Conservation (phyloP, 2,888 invertebrate genomes). For the Tipula vernalis region DNA sequence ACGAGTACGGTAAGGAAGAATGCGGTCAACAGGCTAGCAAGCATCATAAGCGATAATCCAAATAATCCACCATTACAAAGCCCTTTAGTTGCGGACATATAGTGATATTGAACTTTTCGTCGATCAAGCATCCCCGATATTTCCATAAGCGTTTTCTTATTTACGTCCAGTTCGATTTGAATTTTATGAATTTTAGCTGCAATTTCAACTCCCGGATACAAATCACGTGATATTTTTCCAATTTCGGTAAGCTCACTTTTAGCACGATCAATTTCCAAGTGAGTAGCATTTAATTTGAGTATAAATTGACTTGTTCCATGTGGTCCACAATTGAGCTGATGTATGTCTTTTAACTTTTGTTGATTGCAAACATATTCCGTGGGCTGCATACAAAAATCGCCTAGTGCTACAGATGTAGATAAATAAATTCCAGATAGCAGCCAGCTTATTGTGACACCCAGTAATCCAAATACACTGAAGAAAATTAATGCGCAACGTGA, state of each 20-base stretch:
- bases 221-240: slow-evolving; percentile 32
- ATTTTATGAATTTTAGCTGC: slow-evolving; percentile 29
- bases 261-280: slow-evolving; percentile 34
- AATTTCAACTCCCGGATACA: slow-evolving; percentile 33
- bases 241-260: slow-evolving; percentile 28
- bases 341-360: slow-evolving; percentile 32
- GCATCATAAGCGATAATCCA: slow-evolving; percentile 73
- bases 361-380: slow-evolving; percentile 41
- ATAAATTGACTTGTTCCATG: slow-evolving; percentile 36
- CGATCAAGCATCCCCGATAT: slow-evolving; percentile 62
- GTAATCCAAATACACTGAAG: slow-evolving; percentile 72
- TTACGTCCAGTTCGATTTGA: slow-evolving; percentile 30
- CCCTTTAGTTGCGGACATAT: slow-evolving; percentile 63
- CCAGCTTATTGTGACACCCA: slow-evolving; percentile 53
- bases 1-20: slow-evolving; percentile 83
- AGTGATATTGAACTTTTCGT: slow-evolving; percentile 68
- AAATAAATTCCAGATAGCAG: slow-evolving; percentile 77
- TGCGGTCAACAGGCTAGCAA: slow-evolving; percentile 77
- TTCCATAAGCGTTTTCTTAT: slow-evolving; percentile 23
- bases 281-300: slow-evolving; percentile 34
- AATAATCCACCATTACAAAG: slow-evolving; percentile 72
- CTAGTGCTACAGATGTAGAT: slow-evolving; percentile 69
- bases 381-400: slow-evolving; percentile 76
- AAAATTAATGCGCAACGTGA: slow-evolving; percentile 80
- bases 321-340: slow-evolving; percentile 35